Base-by-base conservation (phyloP, 2,113 vertebrate genomes). In the Scalopus aquaticus region DNA sequence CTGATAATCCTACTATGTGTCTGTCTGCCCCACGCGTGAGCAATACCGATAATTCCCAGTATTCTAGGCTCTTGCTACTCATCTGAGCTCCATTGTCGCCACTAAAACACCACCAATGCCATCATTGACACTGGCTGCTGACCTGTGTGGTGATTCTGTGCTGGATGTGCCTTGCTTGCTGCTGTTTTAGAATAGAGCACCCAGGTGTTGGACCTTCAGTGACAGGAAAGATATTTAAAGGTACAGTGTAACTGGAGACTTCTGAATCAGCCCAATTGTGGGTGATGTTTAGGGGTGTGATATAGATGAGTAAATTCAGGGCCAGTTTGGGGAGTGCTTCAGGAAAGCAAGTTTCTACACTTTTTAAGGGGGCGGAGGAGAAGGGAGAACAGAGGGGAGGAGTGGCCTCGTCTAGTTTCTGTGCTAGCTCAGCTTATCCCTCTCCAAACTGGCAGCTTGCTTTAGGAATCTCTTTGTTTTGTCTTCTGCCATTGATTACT, bases 191-290 rank as follows among this genome's bases (percentile, higher is more conserved):
- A 85, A 90, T 86, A 58, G 39, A 78, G 44, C 46, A 67, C 39
- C 37, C 65, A 86, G 80, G 65, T 90, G 56, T n/a, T 86, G 46
- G 80, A 51, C 67, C 86, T 60, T 80, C 65, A 24, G 15, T 58
- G 28, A 46, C 39, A 85, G 80, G 56, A 90, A 82, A 78, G 30
- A 54, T 37, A 85, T 73, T 89, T 79, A 93, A 92, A 89, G 90
- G 78, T 26, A 20, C n/a, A 65, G 56, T 26, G 28, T 58, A 65
- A 42, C 39, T 56, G 64, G 86, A 73, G 37, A 42, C 37, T 64
- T 73, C 39, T 30, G 90, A 79, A 65, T 79, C 81, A 70, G 4
- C 20, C 46, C 54, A 19, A n/a, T 64, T 35, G 62, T 30, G 15
- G 51, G 32, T 51, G 39, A 76, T 42, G 82, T 67, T 58, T 49